These are phyloP conservation scores for Busseola fusca DNA, from an alignment of 2,888 invertebrate species.

Conservation along the genomic window DNA sequence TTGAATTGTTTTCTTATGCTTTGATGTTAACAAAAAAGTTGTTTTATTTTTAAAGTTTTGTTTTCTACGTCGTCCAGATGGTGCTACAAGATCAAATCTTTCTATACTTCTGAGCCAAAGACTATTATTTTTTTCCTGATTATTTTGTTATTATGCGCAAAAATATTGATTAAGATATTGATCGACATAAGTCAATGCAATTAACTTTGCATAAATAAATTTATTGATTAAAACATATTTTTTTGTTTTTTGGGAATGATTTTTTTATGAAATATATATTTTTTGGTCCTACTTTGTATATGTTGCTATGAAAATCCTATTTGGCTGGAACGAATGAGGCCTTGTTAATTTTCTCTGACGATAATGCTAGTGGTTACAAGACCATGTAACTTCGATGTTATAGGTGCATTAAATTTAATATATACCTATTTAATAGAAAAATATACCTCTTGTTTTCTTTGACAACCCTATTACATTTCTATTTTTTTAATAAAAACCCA, in stretches of 20 bases:
- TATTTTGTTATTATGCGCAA: slow-evolving; percentile 50
- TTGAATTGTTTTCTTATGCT: slow-evolving; percentile 44
- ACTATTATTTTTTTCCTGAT: slow-evolving; percentile 69
- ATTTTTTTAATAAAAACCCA: background rate
- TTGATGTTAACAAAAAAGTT: slow-evolving; percentile 55
- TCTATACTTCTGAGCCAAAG: slow-evolving; percentile 85
- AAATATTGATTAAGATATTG: slow-evolving; percentile 35
- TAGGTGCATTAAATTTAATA: slow-evolving; percentile 87
- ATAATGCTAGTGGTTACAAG: slow-evolving; percentile 75
- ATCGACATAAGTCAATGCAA: slow-evolving; percentile 21
- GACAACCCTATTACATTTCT: slow-evolving; percentile 40
- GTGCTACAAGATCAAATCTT: slow-evolving; percentile 85
- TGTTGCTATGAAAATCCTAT: slow-evolving; percentile 67
- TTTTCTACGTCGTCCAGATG: slow-evolving; percentile 78
- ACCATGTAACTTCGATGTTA: slow-evolving; percentile 79
- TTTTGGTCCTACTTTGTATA: slow-evolving; percentile 59
- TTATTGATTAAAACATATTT: background rate
- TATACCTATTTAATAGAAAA: slow-evolving; percentile 87
- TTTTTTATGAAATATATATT: slow-evolving; percentile 40
- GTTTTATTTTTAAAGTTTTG: slow-evolving; percentile 61
- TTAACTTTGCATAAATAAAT: background rate
- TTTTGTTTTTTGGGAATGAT: slow-evolving; percentile 39
- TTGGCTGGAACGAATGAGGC: slow-evolving; percentile 69
- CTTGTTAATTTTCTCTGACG: slow-evolving; percentile 76
- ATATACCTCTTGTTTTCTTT: slow-evolving; percentile 65